Conservation (phyloP, 1,140 invertebrate genomes). For the Drosophila sucinea region DNA sequence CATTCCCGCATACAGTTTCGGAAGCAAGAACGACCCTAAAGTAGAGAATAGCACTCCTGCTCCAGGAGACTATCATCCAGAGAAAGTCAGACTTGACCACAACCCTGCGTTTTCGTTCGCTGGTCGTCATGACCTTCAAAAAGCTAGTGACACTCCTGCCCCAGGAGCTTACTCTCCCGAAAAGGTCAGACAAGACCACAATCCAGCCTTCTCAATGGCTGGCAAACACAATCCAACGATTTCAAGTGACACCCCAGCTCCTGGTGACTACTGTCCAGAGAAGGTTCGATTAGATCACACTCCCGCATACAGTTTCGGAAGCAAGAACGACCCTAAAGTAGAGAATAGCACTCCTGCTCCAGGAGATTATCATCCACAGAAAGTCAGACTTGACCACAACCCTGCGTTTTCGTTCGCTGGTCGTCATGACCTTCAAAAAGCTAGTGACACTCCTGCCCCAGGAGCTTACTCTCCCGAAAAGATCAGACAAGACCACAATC, state of each 20-base stretch:
- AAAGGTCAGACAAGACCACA: slow-evolving; percentile 84
- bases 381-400: slow-evolving; percentile 85
- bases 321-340: slow-evolving; percentile 81
- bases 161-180: slow-evolving; percentile 86
- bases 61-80: slow-evolving; percentile 85
- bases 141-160: slow-evolving; percentile 84
- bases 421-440: slow-evolving; percentile 83
- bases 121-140: slow-evolving; percentile 84
- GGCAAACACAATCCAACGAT: slow-evolving; percentile 84
- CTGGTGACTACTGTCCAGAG: slow-evolving; percentile 90
- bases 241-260: slow-evolving; percentile 88
- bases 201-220: slow-evolving; percentile 85
- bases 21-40: slow-evolving; percentile 82
- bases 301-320: slow-evolving; percentile 85
- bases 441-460: slow-evolving; percentile 83
- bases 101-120: slow-evolving; percentile 85
- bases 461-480: slow-evolving; percentile 86
- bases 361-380: slow-evolving; percentile 85
- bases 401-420: slow-evolving; percentile 85
- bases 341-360: slow-evolving; percentile 88
- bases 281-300: slow-evolving; percentile 85
- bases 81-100: slow-evolving; percentile 86
- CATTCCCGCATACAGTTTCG: slow-evolving; percentile 84
- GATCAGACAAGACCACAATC: slow-evolving; percentile 83
- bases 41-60: slow-evolving; percentile 87